Evolutionary conservation across 35 echinoderm and acorn worm genomes (phyloP).

Genomic region (Amphiura filiformis): DNA sequence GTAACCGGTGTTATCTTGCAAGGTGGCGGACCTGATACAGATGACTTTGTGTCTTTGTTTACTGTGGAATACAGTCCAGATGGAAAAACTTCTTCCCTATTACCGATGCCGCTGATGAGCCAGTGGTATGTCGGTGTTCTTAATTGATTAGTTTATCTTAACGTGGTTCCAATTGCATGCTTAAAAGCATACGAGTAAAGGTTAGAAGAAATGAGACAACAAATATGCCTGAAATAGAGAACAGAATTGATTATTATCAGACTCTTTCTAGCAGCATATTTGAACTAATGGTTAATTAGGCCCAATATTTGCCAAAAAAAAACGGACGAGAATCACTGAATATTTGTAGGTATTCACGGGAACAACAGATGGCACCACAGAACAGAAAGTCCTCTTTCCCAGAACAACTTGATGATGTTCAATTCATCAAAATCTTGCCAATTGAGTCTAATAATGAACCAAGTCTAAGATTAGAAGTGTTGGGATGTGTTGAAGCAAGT

Average conservation of each 20-base stretch:
- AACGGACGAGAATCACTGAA: too few relatives aligned
- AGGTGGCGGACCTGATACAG: slow-evolving; percentile 44
- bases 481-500: slow-evolving; percentile 4
- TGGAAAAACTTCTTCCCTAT: slow-evolving; percentile 50
- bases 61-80: slow-evolving; percentile 60
- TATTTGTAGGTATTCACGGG: slow-evolving; percentile 42
- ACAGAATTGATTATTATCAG: too few relatives aligned
- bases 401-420: not conserved
- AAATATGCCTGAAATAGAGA: too few relatives aligned
- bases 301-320: too few relatives aligned
- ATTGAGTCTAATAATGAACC: not conserved
- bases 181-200: too few relatives aligned
- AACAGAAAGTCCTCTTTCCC: not conserved
- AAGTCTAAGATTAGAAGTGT: not conserved
- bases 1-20: slow-evolving; percentile 65
- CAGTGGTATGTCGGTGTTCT: too few relatives aligned
- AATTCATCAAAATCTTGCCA: slow-evolving; percentile 6
- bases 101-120: not conserved
- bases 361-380: slow-evolving; percentile 23
- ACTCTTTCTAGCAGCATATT: too few relatives aligned
- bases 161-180: too few relatives aligned
- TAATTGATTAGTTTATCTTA: too few relatives aligned
- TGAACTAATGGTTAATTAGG: too few relatives aligned
- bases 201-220: too few relatives aligned
- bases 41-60: slow-evolving; percentile 51